Percentiles rank a stretch among this genome's conserved stretches.
phyloP scores from a whole-genome alignment of 1,140 invertebrate genomes.

The Druon quercuslanigerum region DNA sequence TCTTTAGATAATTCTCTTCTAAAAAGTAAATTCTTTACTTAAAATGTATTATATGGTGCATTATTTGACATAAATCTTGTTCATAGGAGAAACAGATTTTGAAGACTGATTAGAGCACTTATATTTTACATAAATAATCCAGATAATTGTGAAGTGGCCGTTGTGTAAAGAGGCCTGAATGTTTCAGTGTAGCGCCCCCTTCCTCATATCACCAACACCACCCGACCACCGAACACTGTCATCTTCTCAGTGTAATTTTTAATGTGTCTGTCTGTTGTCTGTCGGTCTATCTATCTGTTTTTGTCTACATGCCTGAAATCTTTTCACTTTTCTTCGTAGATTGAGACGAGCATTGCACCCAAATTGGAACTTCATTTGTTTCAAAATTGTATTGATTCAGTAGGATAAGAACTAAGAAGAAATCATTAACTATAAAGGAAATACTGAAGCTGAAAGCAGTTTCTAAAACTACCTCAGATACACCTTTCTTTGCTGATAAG shows the following conservation, averaged over 20 bases:
- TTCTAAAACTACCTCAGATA: too few species aligned
- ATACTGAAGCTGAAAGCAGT: too few species aligned
- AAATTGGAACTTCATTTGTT: background rate
- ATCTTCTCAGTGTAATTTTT: constrained; percentile 70
- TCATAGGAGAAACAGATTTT: constrained; percentile 28
- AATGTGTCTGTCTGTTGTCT: constrained; percentile 67
- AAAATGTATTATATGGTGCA: background rate
- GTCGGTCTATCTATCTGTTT: constrained; percentile 61
- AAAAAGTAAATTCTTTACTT: background rate
- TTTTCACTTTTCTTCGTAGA: constrained; percentile 28
- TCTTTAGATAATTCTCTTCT: constrained; percentile 1
- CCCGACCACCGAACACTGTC: constrained; percentile 71
- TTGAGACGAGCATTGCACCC: constrained; percentile 15
- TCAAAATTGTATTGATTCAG: background rate
- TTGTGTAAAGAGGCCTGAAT: constrained; percentile 70
- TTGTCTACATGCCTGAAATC: constrained; percentile 39
- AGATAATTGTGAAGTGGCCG: constrained; percentile 63
- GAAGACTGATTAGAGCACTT: constrained; percentile 35
- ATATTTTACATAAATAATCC: constrained; percentile 51
- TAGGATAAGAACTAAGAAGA: background rate
- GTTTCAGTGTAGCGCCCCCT: constrained; percentile 73
- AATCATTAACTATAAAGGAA: too few species aligned
- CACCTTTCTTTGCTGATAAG: too few species aligned
- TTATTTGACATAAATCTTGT: background rate
- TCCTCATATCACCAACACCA: constrained; percentile 69